Conservation (phyloP, 2,113 vertebrate species). For the Cephalopterus ornatus region DNA sequence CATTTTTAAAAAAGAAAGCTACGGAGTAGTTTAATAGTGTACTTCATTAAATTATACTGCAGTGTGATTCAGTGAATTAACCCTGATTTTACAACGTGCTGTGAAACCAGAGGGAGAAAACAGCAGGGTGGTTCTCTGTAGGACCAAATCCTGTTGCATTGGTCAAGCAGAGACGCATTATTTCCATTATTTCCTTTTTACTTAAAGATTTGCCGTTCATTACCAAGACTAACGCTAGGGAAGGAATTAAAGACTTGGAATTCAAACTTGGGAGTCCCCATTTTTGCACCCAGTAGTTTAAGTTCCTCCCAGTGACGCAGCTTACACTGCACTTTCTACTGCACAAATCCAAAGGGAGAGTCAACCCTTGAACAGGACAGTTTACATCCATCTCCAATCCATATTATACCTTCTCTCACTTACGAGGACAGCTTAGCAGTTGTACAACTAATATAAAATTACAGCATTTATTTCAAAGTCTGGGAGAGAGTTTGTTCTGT, state of each 20-base stretch:
- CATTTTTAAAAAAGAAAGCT: background rate
- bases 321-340: background rate
- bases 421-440: background rate
- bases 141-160: background rate
- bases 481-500: background rate
- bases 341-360: background rate
- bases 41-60: background rate
- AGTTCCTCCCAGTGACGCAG: background rate
- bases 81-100: background rate
- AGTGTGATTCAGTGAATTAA: background rate
- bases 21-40: background rate
- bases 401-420: background rate
- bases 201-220: background rate
- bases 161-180: background rate
- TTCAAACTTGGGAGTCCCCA: background rate
- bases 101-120: background rate
- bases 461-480: background rate
- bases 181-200: background rate
- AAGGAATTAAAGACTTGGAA: background rate
- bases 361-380: background rate
- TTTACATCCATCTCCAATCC: background rate
- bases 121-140: background rate
- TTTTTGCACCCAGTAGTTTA: background rate
- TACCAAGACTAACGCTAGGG: background rate
- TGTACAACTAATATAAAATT: background rate